Percentiles rank a stretch among this genome's conserved stretches.
These are phyloP conservation scores for Edolisoma coerulescens DNA, from an alignment of 2,113 vertebrate genomes.

Conservation along the genomic window DNA sequence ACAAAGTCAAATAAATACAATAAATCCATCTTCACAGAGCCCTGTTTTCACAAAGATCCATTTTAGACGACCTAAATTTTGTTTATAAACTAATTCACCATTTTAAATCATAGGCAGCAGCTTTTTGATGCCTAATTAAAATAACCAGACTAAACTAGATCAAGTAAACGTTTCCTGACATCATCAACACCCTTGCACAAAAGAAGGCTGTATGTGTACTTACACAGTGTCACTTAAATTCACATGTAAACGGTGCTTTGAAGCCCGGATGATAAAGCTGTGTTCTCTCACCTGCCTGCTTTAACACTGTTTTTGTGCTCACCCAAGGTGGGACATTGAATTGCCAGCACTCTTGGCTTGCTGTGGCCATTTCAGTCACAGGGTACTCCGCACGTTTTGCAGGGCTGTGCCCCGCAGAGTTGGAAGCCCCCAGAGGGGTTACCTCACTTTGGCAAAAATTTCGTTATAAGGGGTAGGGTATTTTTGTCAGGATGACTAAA, in stretches of 20 bases:
- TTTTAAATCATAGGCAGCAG: not conserved
- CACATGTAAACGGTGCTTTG: not conserved
- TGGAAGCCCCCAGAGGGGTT: not conserved
- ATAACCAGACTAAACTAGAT: not conserved
- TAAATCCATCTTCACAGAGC: not conserved
- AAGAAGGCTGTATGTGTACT: not conserved
- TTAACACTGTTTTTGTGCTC: not conserved
- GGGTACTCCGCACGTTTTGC: not conserved
- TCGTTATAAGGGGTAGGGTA: rapidly evolving
- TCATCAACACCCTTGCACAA: not conserved
- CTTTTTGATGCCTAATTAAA: not conserved
- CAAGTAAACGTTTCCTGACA: not conserved
- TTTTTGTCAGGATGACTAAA: not conserved
- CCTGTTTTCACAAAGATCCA: not conserved
- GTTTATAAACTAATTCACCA: not conserved
- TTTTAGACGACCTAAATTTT: not conserved
- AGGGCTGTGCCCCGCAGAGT: not conserved
- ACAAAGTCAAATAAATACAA: not conserved
- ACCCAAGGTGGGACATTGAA: not conserved
- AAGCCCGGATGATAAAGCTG: not conserved
- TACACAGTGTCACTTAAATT: not conserved
- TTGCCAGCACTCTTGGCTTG: not conserved
- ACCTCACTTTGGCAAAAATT: not conserved
- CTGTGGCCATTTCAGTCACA: rapidly evolving
- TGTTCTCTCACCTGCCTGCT: not conserved